Evolutionary conservation across 2,797 vertebrate species (phyloP).

Genomic region (Oreonectes daqikongensis): DNA sequence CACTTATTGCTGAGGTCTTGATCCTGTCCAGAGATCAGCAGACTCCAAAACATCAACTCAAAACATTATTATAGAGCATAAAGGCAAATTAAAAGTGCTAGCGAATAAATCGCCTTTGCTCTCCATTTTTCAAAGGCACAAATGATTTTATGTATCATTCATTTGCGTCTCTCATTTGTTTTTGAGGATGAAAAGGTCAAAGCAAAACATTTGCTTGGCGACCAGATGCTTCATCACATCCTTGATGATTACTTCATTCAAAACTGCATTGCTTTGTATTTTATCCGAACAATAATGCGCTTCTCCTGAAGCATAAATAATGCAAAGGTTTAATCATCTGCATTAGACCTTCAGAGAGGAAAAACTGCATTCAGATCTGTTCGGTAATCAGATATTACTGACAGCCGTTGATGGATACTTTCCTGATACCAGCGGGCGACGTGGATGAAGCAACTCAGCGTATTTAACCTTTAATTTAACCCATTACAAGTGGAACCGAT

Average conservation of each 20-base stretch:
- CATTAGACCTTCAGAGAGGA: constrained; percentile 42
- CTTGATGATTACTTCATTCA: constrained; percentile 1
- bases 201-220: not conserved
- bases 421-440: constrained; percentile 47
- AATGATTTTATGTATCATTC: constrained; percentile 5
- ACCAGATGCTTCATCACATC: not conserved
- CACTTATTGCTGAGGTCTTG: constrained; percentile 50
- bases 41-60: constrained; percentile 38
- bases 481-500: constrained; percentile 47
- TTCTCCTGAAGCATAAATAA: constrained; percentile 23
- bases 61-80: constrained; percentile 36
- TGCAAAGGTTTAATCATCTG: constrained; percentile 32
- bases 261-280: constrained; percentile 10
- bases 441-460: constrained; percentile 54
- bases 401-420: constrained; percentile 53
- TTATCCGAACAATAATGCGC: constrained; percentile 15
- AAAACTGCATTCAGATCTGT: constrained; percentile 50
- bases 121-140: constrained; percentile 15
- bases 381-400: constrained; percentile 52
- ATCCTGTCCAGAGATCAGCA: constrained; percentile 31
- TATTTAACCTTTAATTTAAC: constrained; percentile 57
- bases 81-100: constrained; percentile 25
- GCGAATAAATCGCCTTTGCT: constrained; percentile 19
- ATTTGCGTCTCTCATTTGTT: constrained; percentile 12
- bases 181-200: constrained; percentile 37